phyloP scores from a whole-genome alignment of 1,140 invertebrate species.

The Ostrea edulis region DNA sequence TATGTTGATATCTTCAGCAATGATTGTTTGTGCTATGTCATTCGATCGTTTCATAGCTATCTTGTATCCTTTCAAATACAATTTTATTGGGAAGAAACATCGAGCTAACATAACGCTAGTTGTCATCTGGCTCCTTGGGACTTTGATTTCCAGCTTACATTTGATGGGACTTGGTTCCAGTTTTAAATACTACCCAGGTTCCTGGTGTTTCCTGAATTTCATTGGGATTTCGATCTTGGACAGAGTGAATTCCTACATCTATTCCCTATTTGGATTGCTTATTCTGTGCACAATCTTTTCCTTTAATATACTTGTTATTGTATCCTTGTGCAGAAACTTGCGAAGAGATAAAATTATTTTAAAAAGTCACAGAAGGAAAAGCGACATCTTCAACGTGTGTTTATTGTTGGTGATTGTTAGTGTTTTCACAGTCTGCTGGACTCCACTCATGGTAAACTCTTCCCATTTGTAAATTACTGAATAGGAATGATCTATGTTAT shows the following conservation, averaged over 20 bases:
- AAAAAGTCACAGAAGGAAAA: background rate
- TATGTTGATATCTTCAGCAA: slow-evolving; percentile 51
- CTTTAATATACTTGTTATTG: slow-evolving; percentile 28
- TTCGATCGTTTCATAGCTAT: slow-evolving; percentile 78
- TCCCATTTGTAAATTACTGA: too few relatives aligned
- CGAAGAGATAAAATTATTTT: background rate
- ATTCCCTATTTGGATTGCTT: slow-evolving; percentile 68
- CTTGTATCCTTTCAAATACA: slow-evolving; percentile 76
- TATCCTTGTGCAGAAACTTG: slow-evolving; percentile 12
- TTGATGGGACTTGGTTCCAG: slow-evolving; percentile 75
- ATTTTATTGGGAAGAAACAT: slow-evolving; percentile 61
- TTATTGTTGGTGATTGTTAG: slow-evolving; percentile 17
- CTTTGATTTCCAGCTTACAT: slow-evolving; percentile 72
- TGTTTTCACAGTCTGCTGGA: slow-evolving; percentile 12
- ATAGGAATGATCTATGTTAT: background rate
- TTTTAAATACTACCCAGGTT: slow-evolving; percentile 73
- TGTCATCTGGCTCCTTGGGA: slow-evolving; percentile 69
- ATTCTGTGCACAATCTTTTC: slow-evolving; percentile 70
- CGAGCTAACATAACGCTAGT: slow-evolving; percentile 62
- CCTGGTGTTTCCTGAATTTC: slow-evolving; percentile 79
- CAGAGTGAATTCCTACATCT: slow-evolving; percentile 68
- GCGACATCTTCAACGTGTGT: slow-evolving; percentile 1
- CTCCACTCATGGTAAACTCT: slow-evolving; percentile 6
- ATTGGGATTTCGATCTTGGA: slow-evolving; percentile 50
- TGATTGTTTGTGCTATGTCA: slow-evolving; percentile 78